Evolutionary conservation across 2,797 vertebrate species (phyloP), one percentile per base, ranked within the genome.

Genomic region (Chelonia mydas): DNA sequence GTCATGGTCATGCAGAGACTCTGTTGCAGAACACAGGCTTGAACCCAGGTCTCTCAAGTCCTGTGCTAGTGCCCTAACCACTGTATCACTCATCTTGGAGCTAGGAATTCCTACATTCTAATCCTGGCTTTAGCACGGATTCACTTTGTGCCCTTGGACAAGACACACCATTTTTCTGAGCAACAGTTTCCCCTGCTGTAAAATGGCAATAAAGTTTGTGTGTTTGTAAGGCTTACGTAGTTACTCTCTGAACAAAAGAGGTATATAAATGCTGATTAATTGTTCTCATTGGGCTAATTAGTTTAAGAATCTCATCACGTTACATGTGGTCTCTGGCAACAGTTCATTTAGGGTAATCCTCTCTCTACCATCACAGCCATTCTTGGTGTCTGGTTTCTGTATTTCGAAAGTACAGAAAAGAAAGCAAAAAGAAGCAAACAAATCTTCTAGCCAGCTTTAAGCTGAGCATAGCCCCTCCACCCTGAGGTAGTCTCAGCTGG

Each of bases 241-340:
- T 95, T 92, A 91, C 76, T 81, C 27, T 76, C 91, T 93, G 83
- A 28, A 55, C 27, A 86, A 85, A 89, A 93, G 25, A 55, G 90
- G 49, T 96, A 90, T 83, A 9, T 94, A 61, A 31, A 61, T 61
- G 28, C 53, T 95, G 76, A 96, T 95, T 97, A 95, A 95, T 31
- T 72, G 79, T 86, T 94, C 61, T 89, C 84, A 81, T 28, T 61
- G 31, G 59, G 27, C 90, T 92, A 92, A 96, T 95, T 95, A 94
- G 49, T 94, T 95, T 83, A 88, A 55, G 81, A 94, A 84, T 94
- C 91, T 91, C 88, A 76, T 91, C 74, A 90, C 78, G 12, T 90
- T 87, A 74, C 94, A 92, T 76, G 31, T 84, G 28, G 16, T 12
- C 31, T 94, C 55, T 81, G 91, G 59, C 85, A 91, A 47, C 45